Base-by-base conservation (phyloP, 2,113 vertebrate genomes). In the Leptobrachium leishanense region DNA sequence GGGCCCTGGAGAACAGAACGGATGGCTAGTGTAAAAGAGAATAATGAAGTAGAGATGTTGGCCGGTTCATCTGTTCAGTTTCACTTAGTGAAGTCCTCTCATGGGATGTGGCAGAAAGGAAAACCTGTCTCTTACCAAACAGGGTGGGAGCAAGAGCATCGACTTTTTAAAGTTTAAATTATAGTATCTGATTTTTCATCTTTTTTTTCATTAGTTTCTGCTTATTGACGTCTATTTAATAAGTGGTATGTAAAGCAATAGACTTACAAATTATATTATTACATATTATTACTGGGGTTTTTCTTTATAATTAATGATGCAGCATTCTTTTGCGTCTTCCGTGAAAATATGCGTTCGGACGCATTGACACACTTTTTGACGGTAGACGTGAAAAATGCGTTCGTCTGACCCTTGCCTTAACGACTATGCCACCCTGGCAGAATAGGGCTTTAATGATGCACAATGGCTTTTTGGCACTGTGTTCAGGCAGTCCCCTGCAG, bases 71-170 rank as follows among this genome's bases (percentile, higher is more conserved):
- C 92, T 94, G 94, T 83, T 85, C 78, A 90, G 82, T 77, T 78
- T 94, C 91, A 91, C 83, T 78, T 79, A 76, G 73, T 76, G 82
- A 89, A 85, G 86, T 86, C 82, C 76, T 82, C 55, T 53, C 87
- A 88, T 87, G 80, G 82, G 85, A 85, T 74, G 79, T 89, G 90
- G 89, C 91, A 92, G 87, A 75, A 84, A 82, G 85, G 89, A 90
- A 89, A 31, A 90, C 86, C 92, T 92, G 91, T 72, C 41, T 83
- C 85, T 82, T 91, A 91, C 86, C 89, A 92, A 84, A 83, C 82
- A 82, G 91, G 88, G 90, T 89, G 89, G 74, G 83, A 84, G 86
- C 86, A 89, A 91, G 88, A 88, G 79, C 85, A 83, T 72, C 83
- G 79, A 75, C 46, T 82, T 12, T 50, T 5, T 8, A 5, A 8